phyloP scores from a whole-genome alignment of 2,888 invertebrate species.

The Julus scanicus region DNA sequence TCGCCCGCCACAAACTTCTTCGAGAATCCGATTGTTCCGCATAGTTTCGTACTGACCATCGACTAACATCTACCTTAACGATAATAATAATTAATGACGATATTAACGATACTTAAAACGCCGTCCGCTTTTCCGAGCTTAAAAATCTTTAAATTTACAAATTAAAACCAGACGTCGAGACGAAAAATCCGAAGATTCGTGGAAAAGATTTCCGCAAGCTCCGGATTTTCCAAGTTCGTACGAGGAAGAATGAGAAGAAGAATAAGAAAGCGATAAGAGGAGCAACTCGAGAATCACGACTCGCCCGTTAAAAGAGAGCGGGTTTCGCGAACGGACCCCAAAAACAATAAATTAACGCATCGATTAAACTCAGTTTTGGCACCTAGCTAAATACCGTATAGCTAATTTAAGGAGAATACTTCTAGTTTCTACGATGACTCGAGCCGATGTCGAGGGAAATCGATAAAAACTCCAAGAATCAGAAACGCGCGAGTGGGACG shows the following conservation, averaged over 20 bases:
- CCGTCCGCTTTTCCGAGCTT: too few species aligned
- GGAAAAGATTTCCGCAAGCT: too few species aligned
- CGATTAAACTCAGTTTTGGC: background rate
- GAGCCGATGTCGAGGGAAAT: background rate
- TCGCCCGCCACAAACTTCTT: too few species aligned
- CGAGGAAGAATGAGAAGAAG: background rate
- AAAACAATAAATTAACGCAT: background rate
- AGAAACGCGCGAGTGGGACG: background rate
- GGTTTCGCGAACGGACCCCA: background rate
- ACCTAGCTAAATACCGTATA: background rate
- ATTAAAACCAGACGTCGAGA: too few species aligned
- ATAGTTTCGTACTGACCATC: too few species aligned
- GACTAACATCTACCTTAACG: too few species aligned
- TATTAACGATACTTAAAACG: too few species aligned
- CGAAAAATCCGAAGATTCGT: too few species aligned
- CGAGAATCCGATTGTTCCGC: too few species aligned
- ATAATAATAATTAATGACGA: too few species aligned
- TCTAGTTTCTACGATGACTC: background rate
- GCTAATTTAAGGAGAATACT: slow-evolving; percentile 1
- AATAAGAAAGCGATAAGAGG: background rate
- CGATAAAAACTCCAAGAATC: background rate
- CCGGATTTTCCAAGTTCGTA: background rate
- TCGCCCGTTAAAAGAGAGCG: background rate
- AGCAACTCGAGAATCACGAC: background rate
- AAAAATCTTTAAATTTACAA: too few species aligned